phyloP scores from a whole-genome alignment of 1,140 invertebrate genomes.

The Bombus confusus region DNA sequence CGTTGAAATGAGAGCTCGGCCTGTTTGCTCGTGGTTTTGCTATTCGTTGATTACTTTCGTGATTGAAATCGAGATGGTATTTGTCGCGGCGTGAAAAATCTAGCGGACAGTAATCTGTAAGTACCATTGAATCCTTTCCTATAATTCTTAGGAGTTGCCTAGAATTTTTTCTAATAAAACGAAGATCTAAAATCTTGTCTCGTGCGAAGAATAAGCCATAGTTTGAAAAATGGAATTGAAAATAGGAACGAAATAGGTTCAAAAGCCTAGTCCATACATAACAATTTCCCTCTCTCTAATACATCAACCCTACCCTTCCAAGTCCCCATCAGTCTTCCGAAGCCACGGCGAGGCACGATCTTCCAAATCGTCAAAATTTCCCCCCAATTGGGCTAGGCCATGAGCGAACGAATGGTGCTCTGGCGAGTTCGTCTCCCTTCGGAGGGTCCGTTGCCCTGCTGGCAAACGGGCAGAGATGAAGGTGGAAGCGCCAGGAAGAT shows the following conservation, averaged over 20 bases:
- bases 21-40: conserved; percentile 7
- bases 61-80: conserved; percentile 38
- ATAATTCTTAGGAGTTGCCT: background rate
- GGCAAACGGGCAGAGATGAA: background rate
- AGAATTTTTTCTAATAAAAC: background rate
- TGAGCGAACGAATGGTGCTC: conserved; percentile 6
- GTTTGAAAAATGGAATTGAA: no score
- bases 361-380: conserved; percentile 11
- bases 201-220: no score
- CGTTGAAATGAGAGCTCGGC: background rate
- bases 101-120: no score
- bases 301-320: background rate
- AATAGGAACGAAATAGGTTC: no score
- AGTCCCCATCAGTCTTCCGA: background rate
- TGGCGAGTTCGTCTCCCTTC: background rate
- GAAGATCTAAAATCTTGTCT: background rate
- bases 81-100: background rate
- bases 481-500: conserved; percentile 16
- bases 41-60: conserved; percentile 41
- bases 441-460: background rate
- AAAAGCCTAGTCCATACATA: background rate
- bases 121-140: no score
- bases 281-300: background rate
- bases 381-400: background rate
- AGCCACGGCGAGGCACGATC: background rate